These are phyloP conservation scores for Thymelicus sylvestris DNA, from an alignment of 2,888 invertebrate genomes.

Conservation along the genomic window DNA sequence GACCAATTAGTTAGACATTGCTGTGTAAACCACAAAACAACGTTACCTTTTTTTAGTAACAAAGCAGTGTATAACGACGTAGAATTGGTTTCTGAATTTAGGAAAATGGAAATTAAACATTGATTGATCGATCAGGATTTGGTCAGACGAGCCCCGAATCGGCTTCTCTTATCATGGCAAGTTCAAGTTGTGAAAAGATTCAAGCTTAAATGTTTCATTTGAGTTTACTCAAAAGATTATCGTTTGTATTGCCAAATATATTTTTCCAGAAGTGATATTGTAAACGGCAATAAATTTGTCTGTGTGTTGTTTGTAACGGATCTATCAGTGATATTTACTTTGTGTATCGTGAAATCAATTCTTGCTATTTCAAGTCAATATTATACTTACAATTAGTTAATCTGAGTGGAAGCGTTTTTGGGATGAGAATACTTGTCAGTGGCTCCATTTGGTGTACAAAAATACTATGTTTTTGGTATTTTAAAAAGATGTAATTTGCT, in stretches of 20 bases:
- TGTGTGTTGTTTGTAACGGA: slow-evolving; percentile 34
- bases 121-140: not conserved
- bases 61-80: too few relatives aligned
- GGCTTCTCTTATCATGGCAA: not conserved
- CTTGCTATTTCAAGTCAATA: slow-evolving; percentile 56
- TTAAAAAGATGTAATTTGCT: too few relatives aligned
- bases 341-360: slow-evolving; percentile 44
- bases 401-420: slow-evolving; percentile 20
- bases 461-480: too few relatives aligned
- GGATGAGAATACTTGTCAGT: not conserved
- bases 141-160: not conserved
- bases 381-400: slow-evolving; percentile 50
- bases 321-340: slow-evolving; percentile 33
- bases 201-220: not conserved
- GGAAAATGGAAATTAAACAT: too few relatives aligned
- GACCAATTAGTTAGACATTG: too few relatives aligned
- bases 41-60: too few relatives aligned
- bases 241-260: not conserved
- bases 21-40: too few relatives aligned
- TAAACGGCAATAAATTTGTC: slow-evolving; percentile 27
- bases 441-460: too few relatives aligned
- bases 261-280: slow-evolving; percentile 3
- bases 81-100: too few relatives aligned
- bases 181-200: too few relatives aligned
- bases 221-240: not conserved